Evolutionary conservation across 2,888 invertebrate species (phyloP).

Genomic region (Xanthostigma xanthostigma): DNA sequence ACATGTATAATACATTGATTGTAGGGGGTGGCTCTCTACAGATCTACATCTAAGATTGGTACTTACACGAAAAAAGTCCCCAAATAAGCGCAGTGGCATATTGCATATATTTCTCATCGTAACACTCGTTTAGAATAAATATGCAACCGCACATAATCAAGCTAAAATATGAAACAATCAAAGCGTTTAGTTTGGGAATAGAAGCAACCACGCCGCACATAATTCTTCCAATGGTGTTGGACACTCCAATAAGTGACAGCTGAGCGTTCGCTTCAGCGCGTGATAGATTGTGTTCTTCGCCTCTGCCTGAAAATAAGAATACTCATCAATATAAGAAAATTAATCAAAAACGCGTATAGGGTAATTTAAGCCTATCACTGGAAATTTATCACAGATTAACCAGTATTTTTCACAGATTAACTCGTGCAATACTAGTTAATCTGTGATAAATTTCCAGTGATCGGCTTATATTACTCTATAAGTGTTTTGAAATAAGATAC

Average conservation of each 20-base stretch:
- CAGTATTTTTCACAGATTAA: no score
- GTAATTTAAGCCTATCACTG: no score
- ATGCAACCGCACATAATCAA: constrained; percentile 46
- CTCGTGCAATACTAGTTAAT: no score
- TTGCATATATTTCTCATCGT: constrained; percentile 32
- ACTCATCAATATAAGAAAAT: no score
- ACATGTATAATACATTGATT: no score
- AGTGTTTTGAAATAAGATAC: no score
- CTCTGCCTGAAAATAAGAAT: constrained; percentile 26
- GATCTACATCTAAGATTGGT: background rate
- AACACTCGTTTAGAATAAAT: constrained; percentile 38
- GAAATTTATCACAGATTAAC: no score
- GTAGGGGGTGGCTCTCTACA: no score
- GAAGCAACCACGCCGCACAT: constrained; percentile 45
- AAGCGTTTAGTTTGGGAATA: constrained; percentile 42
- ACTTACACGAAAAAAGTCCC: constrained; percentile 48
- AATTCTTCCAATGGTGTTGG: constrained; percentile 54
- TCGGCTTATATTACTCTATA: no score
- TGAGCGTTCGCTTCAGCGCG: constrained; percentile 35
- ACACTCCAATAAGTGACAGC: constrained; percentile 53
- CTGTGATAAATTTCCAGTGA: no score
- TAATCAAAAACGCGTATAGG: no score
- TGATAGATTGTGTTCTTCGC: constrained; percentile 29
- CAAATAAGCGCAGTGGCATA: constrained; percentile 43
- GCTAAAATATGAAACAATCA: constrained; percentile 49